Evolutionary conservation across 1,140 invertebrate species (phyloP).

Genomic region (Drosophila pectinifera): DNA sequence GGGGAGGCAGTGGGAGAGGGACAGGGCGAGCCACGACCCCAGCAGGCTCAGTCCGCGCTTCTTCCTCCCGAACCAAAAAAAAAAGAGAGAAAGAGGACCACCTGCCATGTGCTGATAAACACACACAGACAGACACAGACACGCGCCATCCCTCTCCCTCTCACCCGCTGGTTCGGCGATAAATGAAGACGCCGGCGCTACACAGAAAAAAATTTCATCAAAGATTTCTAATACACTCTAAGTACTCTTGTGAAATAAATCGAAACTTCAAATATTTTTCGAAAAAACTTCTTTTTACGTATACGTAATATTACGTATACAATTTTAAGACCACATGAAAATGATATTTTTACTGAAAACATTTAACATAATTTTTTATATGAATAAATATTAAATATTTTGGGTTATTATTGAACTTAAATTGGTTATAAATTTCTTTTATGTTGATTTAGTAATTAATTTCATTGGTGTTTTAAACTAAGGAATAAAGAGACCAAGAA

Average conservation of each 20-base stretch:
- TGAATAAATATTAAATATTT: too few species aligned
- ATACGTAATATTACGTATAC: too few species aligned
- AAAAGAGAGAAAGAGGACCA: constrained; percentile 56
- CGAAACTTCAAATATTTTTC: too few species aligned
- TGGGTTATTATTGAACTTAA: too few species aligned
- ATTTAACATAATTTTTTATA: too few species aligned
- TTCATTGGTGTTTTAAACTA: not conserved
- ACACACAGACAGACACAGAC: constrained; percentile 48
- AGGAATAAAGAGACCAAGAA: too few species aligned
- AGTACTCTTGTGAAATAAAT: too few species aligned
- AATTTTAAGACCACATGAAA: too few species aligned
- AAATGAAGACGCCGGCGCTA: constrained; percentile 81
- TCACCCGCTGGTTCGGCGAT: constrained; percentile 48
- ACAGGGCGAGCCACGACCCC: constrained; percentile 25
- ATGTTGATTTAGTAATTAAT: not conserved
- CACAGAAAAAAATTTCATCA: constrained; percentile 6
- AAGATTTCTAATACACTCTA: too few species aligned
- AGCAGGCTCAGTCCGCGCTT: constrained; percentile 25
- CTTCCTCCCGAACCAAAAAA: constrained; percentile 24
- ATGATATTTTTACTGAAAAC: too few species aligned
- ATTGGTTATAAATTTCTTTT: too few species aligned
- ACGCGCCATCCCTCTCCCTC: constrained; percentile 10
- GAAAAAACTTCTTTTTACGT: too few species aligned
- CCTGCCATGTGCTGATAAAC: constrained; percentile 82
- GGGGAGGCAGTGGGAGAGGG: constrained; percentile 8